Percentiles rank a stretch among this genome's conserved stretches.
These are phyloP conservation scores for Phrynosoma platyrhinos DNA, from an alignment of 2,113 vertebrate genomes.

Conservation along the genomic window DNA sequence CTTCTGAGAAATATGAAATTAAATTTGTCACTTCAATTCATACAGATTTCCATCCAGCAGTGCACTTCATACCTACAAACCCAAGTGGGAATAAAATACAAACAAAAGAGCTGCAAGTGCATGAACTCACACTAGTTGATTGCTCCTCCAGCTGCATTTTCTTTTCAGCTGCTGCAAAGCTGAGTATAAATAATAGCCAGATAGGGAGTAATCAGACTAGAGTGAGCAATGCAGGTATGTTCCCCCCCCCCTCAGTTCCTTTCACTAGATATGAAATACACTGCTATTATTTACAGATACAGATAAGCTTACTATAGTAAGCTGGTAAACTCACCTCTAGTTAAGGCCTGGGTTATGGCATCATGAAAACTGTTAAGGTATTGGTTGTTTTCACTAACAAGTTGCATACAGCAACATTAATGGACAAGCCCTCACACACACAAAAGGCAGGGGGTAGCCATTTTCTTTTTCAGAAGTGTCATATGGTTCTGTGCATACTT, in stretches of 20 bases:
- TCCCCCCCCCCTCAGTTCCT: not conserved
- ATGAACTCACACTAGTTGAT: constrained; percentile 1
- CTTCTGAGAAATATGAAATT: constrained; percentile 15
- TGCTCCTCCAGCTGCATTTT: not conserved
- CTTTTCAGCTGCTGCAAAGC: constrained; percentile 4
- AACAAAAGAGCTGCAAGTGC: not conserved
- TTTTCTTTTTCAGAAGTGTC: not conserved
- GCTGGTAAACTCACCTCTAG: not conserved
- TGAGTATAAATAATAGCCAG: not conserved
- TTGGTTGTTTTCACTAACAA: not conserved
- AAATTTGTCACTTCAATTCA: not conserved
- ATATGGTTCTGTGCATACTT: not conserved
- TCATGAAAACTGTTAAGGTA: not conserved
- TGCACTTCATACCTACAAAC: not conserved
- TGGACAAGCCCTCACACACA: no score
- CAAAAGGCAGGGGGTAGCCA: no score
- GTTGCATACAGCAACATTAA: not conserved
- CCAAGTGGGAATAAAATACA: not conserved
- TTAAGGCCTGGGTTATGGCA: not conserved
- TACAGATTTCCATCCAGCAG: constrained; percentile 1
- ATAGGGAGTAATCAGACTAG: not conserved
- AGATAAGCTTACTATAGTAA: not conserved
- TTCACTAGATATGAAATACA: not conserved
- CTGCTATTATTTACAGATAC: constrained; percentile 15
- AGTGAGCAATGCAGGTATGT: not conserved